A percentile compares a stretch with the other conserved stretches of the same genome.
phyloP scores from a whole-genome alignment of 2,888 invertebrate genomes.

The Hirtodrosophila duncani region DNA sequence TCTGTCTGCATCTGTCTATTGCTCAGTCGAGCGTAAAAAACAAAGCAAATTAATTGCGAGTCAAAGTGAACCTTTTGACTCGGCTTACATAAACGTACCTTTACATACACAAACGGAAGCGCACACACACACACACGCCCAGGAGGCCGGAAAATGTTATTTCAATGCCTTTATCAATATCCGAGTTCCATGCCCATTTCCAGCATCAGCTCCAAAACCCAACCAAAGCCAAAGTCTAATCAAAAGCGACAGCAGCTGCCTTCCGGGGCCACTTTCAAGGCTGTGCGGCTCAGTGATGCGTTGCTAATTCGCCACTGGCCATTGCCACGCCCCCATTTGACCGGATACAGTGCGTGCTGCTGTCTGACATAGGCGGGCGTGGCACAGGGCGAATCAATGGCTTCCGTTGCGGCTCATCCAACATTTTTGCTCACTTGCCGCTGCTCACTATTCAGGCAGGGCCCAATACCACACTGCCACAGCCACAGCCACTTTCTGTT shows the following conservation, averaged over 20 bases:
- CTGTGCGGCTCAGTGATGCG: conserved; percentile 51
- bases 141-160: conserved; percentile 25
- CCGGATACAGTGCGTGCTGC: conserved; percentile 50
- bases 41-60: conserved; percentile 76
- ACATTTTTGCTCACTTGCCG: conserved; percentile 6
- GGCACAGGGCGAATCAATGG: conserved; percentile 9
- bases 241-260: conserved; percentile 64
- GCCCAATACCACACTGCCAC: not conserved
- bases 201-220: not conserved
- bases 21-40: conserved; percentile 66
- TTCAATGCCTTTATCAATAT: conserved; percentile 69
- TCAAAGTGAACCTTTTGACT: conserved; percentile 62
- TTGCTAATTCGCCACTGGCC: conserved; percentile 58
- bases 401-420: conserved; percentile 29
- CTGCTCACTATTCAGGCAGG: not conserved
- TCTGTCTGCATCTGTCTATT: conserved; percentile 12
- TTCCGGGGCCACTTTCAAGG: conserved; percentile 24
- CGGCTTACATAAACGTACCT: conserved; percentile 51
- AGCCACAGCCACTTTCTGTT: conserved; percentile 32
- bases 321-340: conserved; percentile 47
- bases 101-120: conserved; percentile 24
- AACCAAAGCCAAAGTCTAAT: conserved; percentile 52
- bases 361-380: too few species aligned
- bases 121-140: not conserved
- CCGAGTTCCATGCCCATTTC: conserved; percentile 32